Conservation (phyloP, 2,888 invertebrate genomes). For the Trileptium ribeirensis region DNA sequence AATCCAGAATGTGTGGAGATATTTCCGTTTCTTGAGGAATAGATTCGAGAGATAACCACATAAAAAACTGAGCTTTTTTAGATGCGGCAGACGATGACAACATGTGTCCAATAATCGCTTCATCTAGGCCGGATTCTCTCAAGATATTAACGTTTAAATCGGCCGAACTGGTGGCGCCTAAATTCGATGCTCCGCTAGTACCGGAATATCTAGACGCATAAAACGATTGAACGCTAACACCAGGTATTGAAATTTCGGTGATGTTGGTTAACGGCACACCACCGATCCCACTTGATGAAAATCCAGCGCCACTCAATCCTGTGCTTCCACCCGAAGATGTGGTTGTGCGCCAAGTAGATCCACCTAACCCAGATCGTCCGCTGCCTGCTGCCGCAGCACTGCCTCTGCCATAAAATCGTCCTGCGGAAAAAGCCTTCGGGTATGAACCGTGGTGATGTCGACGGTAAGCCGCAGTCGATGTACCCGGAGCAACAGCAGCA, state of each 20-base stretch:
- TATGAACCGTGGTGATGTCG: not conserved
- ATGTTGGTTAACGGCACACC: conserved; percentile 50
- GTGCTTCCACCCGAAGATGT: not conserved
- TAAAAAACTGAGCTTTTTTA: conserved; percentile 80
- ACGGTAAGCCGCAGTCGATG: not conserved
- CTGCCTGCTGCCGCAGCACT: not conserved
- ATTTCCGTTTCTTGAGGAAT: conserved; percentile 96
- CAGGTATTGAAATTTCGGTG: conserved; percentile 82
- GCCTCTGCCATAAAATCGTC: not conserved
- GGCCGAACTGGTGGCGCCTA: no score
- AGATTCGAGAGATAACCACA: conserved; percentile 91
- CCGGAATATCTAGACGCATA: conserved; percentile 40
- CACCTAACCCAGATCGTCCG: not conserved
- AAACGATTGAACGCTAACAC: conserved; percentile 72
- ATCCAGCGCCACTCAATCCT: not conserved
- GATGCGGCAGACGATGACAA: conserved; percentile 27
- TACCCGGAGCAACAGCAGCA: not conserved
- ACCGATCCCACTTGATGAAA: not conserved
- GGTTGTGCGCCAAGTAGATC: not conserved
- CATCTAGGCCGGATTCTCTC: not conserved
- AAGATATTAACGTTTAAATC: not conserved
- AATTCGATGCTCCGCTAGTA: not conserved
- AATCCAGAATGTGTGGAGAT: conserved; percentile 82
- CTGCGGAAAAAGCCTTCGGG: not conserved
- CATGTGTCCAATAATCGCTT: conserved; percentile 22